Evolutionary conservation across 2,888 invertebrate genomes (phyloP), one percentile per base, ranked within the genome.

Genomic region (Siphlonurus alternatus): DNA sequence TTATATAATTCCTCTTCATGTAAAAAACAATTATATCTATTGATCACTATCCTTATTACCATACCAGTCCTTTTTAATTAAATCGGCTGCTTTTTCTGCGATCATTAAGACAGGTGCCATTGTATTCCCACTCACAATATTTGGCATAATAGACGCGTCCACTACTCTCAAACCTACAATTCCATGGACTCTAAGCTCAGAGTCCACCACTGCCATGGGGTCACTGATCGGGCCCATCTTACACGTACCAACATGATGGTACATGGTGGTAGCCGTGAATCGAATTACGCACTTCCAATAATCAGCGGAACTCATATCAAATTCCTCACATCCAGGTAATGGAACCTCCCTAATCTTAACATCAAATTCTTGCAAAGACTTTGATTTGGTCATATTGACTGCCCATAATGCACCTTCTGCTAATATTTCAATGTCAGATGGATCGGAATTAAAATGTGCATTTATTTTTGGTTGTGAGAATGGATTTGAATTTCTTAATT

Each of bases 51-150:
- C n/a, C n/a, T n/a, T n/a, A n/a, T n/a, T n/a, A n/a, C n/a, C n/a
- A 51, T 15, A 25, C n/a, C n/a, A n/a, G n/a, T n/a, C n/a, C 65
- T 73, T 72, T 65, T 71, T 71, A 15, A 81, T 78, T 66, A 80
- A 74, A 61, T 78, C 77, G 0, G 76, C 75, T 1, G 76, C 80
- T 67, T 78, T 80, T 67, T 78, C 77, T 1, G 78, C 80, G 23
- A 81, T 77, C 74, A 75, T 74, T 19, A 75, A 71, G 1, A 70
- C 65, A 0, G 75, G 70, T 1, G 66, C 69, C 19, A 66, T 66
- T 5, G 68, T 68, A 62, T 69, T 69, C 18, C 64, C 67, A 15
- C 66, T 64, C 54, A 65, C 60, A 3, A 68, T 61, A 1, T n/a
- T 53, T 1, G 69, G 69, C 15, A 69, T 66, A 1, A 65, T 65